Evolutionary conservation across 2,888 invertebrate genomes (phyloP), one percentile per base, ranked within the genome.

Genomic region (Plebejus anna): DNA sequence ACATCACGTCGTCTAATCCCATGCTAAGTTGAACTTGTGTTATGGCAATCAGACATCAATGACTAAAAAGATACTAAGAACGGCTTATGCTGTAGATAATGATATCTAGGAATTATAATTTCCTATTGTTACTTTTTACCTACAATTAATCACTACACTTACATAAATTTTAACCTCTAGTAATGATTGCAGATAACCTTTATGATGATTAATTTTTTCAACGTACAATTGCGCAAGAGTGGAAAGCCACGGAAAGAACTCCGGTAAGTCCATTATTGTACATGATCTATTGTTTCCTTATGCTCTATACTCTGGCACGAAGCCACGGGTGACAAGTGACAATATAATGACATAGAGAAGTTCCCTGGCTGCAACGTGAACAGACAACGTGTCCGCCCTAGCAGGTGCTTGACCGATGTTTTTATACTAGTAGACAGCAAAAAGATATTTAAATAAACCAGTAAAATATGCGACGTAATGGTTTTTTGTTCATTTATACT

Each of bases 341-440:
- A 66, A 66, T 36, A 36, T 36, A 13, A 72, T 28, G 51, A 51
- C 36, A 55, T 11, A 42, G 38, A 71, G 22, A 47, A 73, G 73
- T 73, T 73, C 73, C 55, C 28, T 51, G 51, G 55, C 73, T 55
- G 73, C 51, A 51, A 73, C 73, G 55, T 73, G 73, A 73, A 55
- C 55, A 13, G 4, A 32, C 55, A 73, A 55, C 55, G 55, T 73
- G 73, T 51, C 32, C 73, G 36, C 47, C 51, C 55, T 55, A 55
- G 11, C 55, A 73, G 73, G 73, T 73, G 72, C 47, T 72, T 55
- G 73, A 73, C 73, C 73, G 73, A 47, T 22, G 22, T 47, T 72
- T 71, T 72, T 66, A 66, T 16, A 66, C 13, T 1, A 36, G 66
- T 59, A 28, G 61, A 61, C 13, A 61, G 28, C 61, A 61, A 61